phyloP scores from a whole-genome alignment of 2,797 vertebrate genomes.

The Petrocephalus schoutedeni region DNA sequence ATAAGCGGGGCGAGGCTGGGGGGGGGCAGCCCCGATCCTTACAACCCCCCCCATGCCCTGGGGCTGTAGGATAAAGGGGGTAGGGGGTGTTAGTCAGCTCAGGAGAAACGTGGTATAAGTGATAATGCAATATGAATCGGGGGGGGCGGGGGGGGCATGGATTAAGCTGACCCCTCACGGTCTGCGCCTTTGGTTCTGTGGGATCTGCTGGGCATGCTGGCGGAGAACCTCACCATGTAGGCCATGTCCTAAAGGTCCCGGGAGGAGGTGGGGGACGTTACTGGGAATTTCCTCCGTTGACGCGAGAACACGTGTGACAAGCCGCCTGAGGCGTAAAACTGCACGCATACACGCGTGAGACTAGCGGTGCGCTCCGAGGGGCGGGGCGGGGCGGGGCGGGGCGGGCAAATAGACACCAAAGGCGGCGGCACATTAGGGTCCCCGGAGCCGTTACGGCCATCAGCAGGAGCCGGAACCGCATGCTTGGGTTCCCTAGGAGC shows the following conservation, averaged over 20 bases:
- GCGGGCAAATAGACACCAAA: conserved; percentile 48
- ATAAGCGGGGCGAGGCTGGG: not conserved
- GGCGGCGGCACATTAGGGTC: conserved; percentile 50
- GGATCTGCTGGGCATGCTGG: not conserved
- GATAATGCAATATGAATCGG: not conserved
- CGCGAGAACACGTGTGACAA: not conserved
- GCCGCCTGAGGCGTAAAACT: not conserved
- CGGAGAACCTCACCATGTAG: not conserved
- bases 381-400: conserved; percentile 18
- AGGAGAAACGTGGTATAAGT: not conserved
- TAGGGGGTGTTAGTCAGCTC: not conserved
- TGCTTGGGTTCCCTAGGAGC: conserved; percentile 42
- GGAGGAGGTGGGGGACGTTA: not conserved
- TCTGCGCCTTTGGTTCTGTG: not conserved
- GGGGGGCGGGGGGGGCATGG: not conserved
- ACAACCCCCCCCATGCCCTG: not conserved
- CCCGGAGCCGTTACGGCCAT: conserved; percentile 50
- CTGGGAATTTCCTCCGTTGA: not conserved
- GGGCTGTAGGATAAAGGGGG: not conserved
- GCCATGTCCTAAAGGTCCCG: not conserved
- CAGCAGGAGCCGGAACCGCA: conserved; percentile 20
- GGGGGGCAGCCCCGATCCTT: not conserved
- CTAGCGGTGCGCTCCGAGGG: not conserved
- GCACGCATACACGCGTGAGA: not conserved
- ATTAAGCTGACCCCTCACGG: not conserved